Conservation (phyloP, 2,113 vertebrate species). For the Engystomops pustulosus region DNA sequence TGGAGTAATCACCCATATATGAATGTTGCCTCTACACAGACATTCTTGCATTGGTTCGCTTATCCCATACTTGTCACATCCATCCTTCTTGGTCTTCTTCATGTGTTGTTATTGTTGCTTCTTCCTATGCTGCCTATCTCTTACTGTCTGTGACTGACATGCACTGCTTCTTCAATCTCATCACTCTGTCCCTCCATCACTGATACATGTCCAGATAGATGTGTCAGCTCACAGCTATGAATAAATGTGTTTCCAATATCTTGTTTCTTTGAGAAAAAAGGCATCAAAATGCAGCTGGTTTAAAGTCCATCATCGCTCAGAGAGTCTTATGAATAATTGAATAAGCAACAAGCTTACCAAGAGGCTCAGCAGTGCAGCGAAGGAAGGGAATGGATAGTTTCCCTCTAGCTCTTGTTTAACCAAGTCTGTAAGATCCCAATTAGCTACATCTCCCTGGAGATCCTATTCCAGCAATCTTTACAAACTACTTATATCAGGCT, state of each 20-base stretch:
- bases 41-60: not conserved
- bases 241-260: slow-evolving; percentile 52
- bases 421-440: slow-evolving; percentile 34
- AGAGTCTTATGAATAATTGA: slow-evolving; percentile 51
- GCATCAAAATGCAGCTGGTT: slow-evolving; percentile 51
- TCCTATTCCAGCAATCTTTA: not conserved
- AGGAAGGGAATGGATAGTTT: not conserved
- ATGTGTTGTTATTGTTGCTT: not conserved
- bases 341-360: slow-evolving; percentile 40
- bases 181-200: slow-evolving; percentile 22
- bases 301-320: slow-evolving; percentile 46
- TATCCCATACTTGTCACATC: slow-evolving; percentile 4
- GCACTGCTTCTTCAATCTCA: not conserved
- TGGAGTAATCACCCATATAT: not conserved
- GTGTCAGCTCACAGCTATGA: slow-evolving; percentile 50
- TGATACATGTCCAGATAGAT: slow-evolving; percentile 53
- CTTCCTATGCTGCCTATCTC: slow-evolving; percentile 5
- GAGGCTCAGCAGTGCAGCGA: slow-evolving; percentile 17
- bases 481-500: not conserved
- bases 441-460: slow-evolving; percentile 11
- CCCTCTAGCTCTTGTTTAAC: slow-evolving; percentile 15
- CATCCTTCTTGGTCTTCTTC: not conserved
- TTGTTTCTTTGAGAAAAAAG: slow-evolving; percentile 45
- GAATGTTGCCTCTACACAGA: not conserved
- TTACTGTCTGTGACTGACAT: slow-evolving; percentile 29